Percentiles rank a stretch among this genome's conserved stretches.
phyloP scores from a whole-genome alignment of 37 sponge, comb jelly and placozoan genomes.

The Lycopodina hypogea region DNA sequence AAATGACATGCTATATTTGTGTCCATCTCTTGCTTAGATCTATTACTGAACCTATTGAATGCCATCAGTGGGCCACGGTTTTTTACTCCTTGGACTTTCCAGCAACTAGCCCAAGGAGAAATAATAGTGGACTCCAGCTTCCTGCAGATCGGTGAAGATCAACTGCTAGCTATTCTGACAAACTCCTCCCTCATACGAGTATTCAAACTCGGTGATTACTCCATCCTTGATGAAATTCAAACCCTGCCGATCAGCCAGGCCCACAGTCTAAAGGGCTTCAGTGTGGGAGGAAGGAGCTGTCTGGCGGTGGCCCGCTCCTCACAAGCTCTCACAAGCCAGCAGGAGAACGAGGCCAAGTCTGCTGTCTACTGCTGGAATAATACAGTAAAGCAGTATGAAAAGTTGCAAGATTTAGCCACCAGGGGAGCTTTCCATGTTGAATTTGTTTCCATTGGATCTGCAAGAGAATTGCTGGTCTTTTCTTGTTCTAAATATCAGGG shows the following conservation, averaged over 20 bases:
- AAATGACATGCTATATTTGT: too few species aligned
- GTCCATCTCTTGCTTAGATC: too few species aligned
- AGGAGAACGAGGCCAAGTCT: background rate
- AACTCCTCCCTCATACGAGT: background rate
- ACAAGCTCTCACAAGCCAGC: background rate
- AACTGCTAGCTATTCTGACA: background rate
- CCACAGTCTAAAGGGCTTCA: background rate
- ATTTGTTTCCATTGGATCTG: background rate
- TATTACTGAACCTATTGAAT: too few species aligned
- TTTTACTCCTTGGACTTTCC: too few species aligned
- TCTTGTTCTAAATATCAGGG: background rate
- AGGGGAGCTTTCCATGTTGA: slow-evolving; percentile 19
- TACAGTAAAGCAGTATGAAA: background rate
- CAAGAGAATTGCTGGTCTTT: slow-evolving; percentile 10
- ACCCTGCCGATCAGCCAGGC: background rate
- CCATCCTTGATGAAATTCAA: slow-evolving; percentile 4
- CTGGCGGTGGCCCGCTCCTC: background rate
- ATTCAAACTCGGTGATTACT: background rate
- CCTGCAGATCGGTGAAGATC: background rate
- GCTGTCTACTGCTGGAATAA: slow-evolving; percentile 17
- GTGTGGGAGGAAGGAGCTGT: background rate
- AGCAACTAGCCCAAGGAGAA: background rate
- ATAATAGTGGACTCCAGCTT: background rate
- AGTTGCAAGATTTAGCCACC: slow-evolving; percentile 9
- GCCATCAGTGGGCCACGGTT: too few species aligned